These are phyloP conservation scores for Aleadryas rufinucha DNA, from an alignment of 2,113 vertebrate species.

Conservation along the genomic window DNA sequence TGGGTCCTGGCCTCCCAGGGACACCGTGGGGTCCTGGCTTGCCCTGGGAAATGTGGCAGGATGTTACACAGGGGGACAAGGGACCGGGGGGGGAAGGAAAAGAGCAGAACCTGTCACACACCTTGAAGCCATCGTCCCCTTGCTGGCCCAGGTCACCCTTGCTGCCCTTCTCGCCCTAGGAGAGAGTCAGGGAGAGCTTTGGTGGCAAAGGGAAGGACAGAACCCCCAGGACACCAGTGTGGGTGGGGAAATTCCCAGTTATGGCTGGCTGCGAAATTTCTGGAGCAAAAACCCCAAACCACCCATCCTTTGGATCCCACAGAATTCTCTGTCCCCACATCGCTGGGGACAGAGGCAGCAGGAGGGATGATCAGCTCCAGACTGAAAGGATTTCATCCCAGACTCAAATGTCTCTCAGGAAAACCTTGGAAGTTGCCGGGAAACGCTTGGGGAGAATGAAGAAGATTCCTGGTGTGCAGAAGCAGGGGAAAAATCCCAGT, in stretches of 20 bases:
- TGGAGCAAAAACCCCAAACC: not conserved
- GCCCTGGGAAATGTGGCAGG: conserved; percentile 64
- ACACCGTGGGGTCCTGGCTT: conserved; percentile 69
- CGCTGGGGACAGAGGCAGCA: not conserved
- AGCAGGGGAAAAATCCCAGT: not conserved
- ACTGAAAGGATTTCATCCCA: not conserved
- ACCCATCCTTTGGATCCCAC: not conserved
- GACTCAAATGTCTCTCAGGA: not conserved
- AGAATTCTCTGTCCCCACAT: accelerated
- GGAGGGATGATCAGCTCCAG: not conserved
- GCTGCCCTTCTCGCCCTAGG: conserved; percentile 82
- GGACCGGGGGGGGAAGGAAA: not conserved
- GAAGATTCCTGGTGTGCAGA: not conserved
- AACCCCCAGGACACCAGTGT: accelerated
- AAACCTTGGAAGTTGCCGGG: not conserved
- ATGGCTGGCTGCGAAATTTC: not conserved
- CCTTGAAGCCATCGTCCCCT: conserved; percentile 80
- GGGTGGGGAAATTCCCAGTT: not conserved
- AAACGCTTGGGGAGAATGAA: not conserved
- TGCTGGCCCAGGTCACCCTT: conserved; percentile 71
- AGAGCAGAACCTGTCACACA: not conserved
- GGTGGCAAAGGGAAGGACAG: not conserved
- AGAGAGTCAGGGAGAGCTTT: not conserved
- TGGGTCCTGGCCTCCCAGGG: conserved; percentile 68
- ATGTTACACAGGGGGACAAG: not conserved